Evolutionary conservation across 2,888 invertebrate species (phyloP).

Genomic region (Stratiomys singularior): DNA sequence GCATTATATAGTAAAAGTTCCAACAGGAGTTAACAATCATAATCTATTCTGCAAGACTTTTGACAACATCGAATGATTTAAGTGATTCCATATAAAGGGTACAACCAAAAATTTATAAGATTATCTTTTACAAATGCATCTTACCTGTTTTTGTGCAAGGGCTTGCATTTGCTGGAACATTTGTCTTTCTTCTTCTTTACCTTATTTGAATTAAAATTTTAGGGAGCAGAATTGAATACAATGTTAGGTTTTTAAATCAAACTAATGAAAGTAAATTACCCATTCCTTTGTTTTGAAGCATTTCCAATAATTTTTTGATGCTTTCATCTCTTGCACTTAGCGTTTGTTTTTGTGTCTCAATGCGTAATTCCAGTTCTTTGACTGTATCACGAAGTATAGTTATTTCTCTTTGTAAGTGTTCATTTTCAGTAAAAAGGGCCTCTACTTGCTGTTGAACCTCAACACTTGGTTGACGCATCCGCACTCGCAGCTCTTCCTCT

Average conservation of each 20-base stretch:
- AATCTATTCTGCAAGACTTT: no score
- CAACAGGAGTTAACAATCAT: no score
- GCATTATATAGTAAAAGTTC: no score
- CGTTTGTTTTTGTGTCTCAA: slow-evolving; percentile 98
- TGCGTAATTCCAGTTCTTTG: slow-evolving; percentile 95
- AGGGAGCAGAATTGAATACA: no score
- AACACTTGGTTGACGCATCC: slow-evolving; percentile 89
- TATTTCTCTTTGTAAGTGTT: slow-evolving; percentile 92
- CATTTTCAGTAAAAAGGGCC: slow-evolving; percentile 91
- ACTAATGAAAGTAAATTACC: no score
- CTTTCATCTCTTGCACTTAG: slow-evolving; percentile 96
- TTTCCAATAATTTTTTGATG: slow-evolving; percentile 97
- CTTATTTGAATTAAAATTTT: no score
- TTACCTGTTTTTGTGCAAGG: slow-evolving; percentile 96
- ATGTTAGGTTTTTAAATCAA: no score
- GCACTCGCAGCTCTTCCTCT: slow-evolving; percentile 89
- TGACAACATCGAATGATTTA: no score
- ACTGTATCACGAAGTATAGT: slow-evolving; percentile 93
- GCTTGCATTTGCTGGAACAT: slow-evolving; percentile 98
- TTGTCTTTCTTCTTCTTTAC: slow-evolving; percentile 94
- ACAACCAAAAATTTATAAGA: no score
- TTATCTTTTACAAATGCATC: not conserved
- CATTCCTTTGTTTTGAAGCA: slow-evolving; percentile 97
- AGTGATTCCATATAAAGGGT: no score
- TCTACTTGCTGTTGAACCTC: slow-evolving; percentile 94